Base-by-base conservation (phyloP, 2,888 invertebrate species). In the Drosophila neotestacea region DNA sequence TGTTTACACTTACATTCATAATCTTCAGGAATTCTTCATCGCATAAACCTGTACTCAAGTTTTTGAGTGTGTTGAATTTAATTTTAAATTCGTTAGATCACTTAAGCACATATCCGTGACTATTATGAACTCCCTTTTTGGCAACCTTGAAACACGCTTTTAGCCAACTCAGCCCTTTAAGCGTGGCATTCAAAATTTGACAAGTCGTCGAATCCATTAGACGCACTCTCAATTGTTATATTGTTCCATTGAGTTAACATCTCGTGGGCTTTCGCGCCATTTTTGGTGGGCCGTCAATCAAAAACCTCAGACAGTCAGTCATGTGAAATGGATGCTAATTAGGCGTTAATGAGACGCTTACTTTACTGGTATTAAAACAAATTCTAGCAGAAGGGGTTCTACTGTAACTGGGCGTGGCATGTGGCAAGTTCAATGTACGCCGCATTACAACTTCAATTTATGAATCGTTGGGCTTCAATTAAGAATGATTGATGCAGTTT, bases 401-500 rank as follows among this genome's bases (percentile, higher is more conserved):
- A 46, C 44, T 63, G 55, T 36, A 41, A 36, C 36, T 36, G 48
- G 79, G 82, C 62, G 66, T 76, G 69, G 48, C 66, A 28, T 54
- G 59, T 41, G 44, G 70, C 61, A 61, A 63, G 84, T 83, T 86
- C 75, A 68, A 52, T 73, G 85, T 32, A 65, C 79, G 59, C 73
- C 11, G 47, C 54, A 22, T 11, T 44, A 54, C 68, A 55, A 34
- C 78, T 51, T 44, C 75, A 62, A 58, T 82, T 64, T 56, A 61
- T 42, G 73, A 81, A 64, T 30, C 59, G 56, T 44, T n/a, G 60
- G 27, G 32, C 75, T 68, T 69, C 85, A 85, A 85, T 89, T 88
- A 77, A 78, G 61, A 59, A 75, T 83, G 88, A 87, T 87, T 89
- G 88, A 88, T 85, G 83, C 79, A 71, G 65, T 48, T 70, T 63